Evolutionary conservation across 2,888 invertebrate species (phyloP).

Genomic region (Seladonia tumulorum): DNA sequence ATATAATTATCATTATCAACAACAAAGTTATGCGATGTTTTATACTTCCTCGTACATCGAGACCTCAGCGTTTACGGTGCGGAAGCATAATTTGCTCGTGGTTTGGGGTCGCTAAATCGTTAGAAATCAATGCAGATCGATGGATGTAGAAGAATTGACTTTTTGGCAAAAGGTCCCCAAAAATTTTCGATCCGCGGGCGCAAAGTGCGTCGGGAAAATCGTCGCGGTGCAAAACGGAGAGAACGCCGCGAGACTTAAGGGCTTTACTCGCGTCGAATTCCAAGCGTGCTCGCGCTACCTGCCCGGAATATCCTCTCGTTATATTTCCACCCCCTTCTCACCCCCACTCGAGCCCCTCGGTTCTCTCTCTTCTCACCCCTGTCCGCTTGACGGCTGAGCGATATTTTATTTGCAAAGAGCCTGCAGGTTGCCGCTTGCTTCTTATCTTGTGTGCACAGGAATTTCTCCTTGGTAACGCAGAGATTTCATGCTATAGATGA

Average conservation of each 20-base stretch:
- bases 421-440: constrained; percentile 69
- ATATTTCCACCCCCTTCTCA: constrained; percentile 65
- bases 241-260: constrained; percentile 64
- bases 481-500: constrained; percentile 59
- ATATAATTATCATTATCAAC: background rate
- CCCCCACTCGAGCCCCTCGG: background rate
- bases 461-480: constrained; percentile 65
- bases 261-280: constrained; percentile 69
- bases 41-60: background rate
- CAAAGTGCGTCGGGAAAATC: constrained; percentile 7
- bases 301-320: constrained; percentile 74
- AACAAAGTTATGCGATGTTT: background rate
- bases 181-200: background rate
- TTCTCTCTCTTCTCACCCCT: constrained; percentile 25
- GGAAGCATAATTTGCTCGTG: background rate
- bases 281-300: constrained; percentile 72
- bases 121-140: background rate
- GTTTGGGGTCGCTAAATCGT: background rate
- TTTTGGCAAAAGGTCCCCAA: background rate
- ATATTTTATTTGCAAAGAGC: constrained; percentile 80
- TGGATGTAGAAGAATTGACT: background rate
- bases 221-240: constrained; percentile 39
- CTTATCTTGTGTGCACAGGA: constrained; percentile 79
- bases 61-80: background rate
- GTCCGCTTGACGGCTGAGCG: constrained; percentile 64